Evolutionary conservation across 2,797 vertebrate genomes (phyloP), one percentile per base, ranked within the genome.

Genomic region (Spatula versicolor): DNA sequence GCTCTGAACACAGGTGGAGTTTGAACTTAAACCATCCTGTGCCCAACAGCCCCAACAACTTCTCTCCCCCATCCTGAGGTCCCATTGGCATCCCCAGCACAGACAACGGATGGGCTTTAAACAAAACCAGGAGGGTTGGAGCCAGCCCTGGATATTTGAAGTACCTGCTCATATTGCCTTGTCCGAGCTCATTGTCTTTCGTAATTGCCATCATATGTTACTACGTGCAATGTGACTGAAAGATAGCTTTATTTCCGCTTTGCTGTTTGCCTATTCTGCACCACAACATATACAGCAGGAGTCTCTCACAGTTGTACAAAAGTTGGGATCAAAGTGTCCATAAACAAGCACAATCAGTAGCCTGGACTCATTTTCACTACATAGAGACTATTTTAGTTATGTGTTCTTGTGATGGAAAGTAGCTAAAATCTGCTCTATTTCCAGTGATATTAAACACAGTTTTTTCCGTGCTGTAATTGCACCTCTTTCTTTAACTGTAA

Each of bases 121-220:
- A 95, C 56, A 88, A 94, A 95, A 74, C 39, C 78, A 90, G 84
- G 62, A 93, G 73, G 7, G 20, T 3, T 86, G 76, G 55, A 96
- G 88, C 19, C 30, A 14, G 92, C 45, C 77, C 45, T 69, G 84
- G 48, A 77, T 95, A 62, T 94, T 95, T 91, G 86, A 94, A 93
- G 89, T 97, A 92, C 85, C 82, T 96, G 75, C 60, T 86, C 86
- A 72, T 69, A 75, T 78, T 86, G 95, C 73, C 60, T 95, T 88
- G 81, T 91, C 78, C 72, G 63, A 93, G 81, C 55, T 64, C 89
- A 92, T 90, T 95, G 56, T 96, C 86, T 81, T 95, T 88, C 77
- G 30, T 69, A 95, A 95, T 95, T 86, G 86, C 59, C 75, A 45
- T 90, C 78, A 88, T 28, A 94, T 96, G 82, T 82, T 85, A 50